These are phyloP conservation scores for Apistogramma diplotaenia DNA, from an alignment of 2,113 vertebrate species.

Conservation along the genomic window DNA sequence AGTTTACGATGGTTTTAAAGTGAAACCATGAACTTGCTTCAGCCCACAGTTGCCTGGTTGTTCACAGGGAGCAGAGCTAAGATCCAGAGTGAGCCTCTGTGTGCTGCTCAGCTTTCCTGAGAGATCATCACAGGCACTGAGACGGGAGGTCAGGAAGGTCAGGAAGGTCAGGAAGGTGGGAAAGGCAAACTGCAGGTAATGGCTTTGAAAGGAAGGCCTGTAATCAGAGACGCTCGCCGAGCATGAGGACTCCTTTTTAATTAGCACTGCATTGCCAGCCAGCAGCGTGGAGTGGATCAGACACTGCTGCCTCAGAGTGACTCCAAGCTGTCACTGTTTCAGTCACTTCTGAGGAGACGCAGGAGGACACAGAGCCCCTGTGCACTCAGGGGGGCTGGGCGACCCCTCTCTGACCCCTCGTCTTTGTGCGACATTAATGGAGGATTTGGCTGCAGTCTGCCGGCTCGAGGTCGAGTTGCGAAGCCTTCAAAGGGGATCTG, in stretches of 20 bases:
- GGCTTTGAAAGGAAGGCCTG: background rate
- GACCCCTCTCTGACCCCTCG: background rate
- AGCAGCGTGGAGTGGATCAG: slow-evolving; percentile 50
- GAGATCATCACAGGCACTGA: too few species aligned
- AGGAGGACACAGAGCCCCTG: background rate
- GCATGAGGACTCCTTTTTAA: slow-evolving; percentile 38
- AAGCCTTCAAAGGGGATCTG: background rate
- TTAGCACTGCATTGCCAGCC: slow-evolving; percentile 30
- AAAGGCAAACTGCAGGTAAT: background rate
- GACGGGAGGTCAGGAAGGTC: too few species aligned
- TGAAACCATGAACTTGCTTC: too few species aligned
- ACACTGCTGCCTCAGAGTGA: slow-evolving; percentile 37
- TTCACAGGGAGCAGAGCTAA: too few species aligned
- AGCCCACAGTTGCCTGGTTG: too few species aligned
- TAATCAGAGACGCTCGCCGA: slow-evolving; percentile 10
- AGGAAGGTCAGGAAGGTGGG: background rate
- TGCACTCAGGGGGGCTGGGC: background rate
- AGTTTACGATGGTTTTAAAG: too few species aligned
- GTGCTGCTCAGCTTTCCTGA: too few species aligned
- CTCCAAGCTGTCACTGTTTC: slow-evolving; percentile 14
- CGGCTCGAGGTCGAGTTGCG: background rate
- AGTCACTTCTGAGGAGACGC: slow-evolving; percentile 2
- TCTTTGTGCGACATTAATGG: background rate
- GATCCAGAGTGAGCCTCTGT: too few species aligned
- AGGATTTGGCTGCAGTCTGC: background rate